Conservation (phyloP, 2,113 vertebrate genomes). For the Embiotoca jacksoni region DNA sequence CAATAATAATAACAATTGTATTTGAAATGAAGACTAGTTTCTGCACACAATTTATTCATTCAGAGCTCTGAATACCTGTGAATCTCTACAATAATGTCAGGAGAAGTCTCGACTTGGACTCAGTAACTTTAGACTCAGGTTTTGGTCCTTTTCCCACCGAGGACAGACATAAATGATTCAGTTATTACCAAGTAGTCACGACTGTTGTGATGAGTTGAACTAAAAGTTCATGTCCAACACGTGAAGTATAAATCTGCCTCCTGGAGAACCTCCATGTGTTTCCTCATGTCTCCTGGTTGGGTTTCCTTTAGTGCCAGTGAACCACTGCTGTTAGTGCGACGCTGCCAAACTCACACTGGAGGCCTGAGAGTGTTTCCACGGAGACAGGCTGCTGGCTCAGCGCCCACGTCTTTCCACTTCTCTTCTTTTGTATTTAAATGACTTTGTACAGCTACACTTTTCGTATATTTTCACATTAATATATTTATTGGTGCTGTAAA, state of each 20-base stretch:
- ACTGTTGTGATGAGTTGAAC: neutral
- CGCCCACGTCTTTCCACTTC: conserved; percentile 21
- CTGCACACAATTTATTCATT: neutral
- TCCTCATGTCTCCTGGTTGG: neutral
- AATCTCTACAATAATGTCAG: too few relatives aligned
- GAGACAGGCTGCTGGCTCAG: conserved; percentile 23
- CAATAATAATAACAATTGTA: neutral
- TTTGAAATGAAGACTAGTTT: neutral
- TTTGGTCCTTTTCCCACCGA: neutral
- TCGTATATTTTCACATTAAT: conserved; percentile 85
- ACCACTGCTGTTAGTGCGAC: conserved; percentile 25
- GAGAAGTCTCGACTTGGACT: neutral
- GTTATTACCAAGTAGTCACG: neutral
- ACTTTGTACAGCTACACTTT: conserved; percentile 77
- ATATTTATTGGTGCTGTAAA: conserved; percentile 85
- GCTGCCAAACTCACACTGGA: conserved; percentile 9
- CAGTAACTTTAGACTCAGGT: neutral
- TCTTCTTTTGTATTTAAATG: conserved; percentile 76
- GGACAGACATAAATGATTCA: too few relatives aligned
- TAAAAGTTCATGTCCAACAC: neutral
- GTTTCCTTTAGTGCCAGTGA: neutral
- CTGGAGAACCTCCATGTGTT: neutral
- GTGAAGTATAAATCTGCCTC: neutral
- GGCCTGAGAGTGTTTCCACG: conserved; percentile 28
- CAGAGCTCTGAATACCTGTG: neutral